A percentile compares a stretch with the other conserved stretches of the same genome.
phyloP scores from a whole-genome alignment of 2,888 invertebrate species.

The Unio pictorum region DNA sequence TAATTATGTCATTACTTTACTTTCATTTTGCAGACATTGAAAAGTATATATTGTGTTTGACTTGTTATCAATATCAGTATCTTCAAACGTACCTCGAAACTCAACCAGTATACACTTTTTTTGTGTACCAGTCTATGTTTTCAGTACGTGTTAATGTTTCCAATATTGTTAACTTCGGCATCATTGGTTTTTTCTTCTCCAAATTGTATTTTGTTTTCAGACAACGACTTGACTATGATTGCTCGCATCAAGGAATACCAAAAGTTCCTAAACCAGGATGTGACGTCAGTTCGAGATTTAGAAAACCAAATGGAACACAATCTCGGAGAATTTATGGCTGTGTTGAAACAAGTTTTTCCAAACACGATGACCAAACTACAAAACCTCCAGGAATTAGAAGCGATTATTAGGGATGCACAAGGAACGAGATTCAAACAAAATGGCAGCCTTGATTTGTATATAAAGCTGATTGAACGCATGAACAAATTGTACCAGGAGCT shows the following conservation, averaged over 20 bases:
- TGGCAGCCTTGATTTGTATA: constrained; percentile 38
- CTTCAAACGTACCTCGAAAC: too few species aligned
- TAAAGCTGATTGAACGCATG: constrained; percentile 35
- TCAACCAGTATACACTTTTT: too few species aligned
- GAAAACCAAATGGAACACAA: constrained; percentile 51
- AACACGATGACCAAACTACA: constrained; percentile 28
- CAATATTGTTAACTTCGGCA: too few species aligned
- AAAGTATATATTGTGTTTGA: too few species aligned
- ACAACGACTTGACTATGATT: constrained; percentile 43
- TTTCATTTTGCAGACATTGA: too few species aligned
- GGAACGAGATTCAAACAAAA: constrained; percentile 34
- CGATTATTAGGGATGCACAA: constrained; percentile 40
- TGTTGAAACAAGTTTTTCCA: constrained; percentile 48
- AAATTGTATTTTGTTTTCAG: constrained; percentile 17
- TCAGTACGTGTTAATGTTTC: too few species aligned
- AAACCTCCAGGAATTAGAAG: constrained; percentile 48
- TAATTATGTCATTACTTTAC: too few species aligned
- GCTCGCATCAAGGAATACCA: constrained; percentile 39
- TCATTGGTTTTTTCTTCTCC: too few species aligned
- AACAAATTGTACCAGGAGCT: constrained; percentile 31
- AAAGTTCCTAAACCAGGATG: constrained; percentile 33
- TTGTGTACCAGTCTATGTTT: too few species aligned
- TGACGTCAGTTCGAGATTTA: constrained; percentile 44
- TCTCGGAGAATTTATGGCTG: constrained; percentile 52
- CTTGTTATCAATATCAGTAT: too few species aligned